Evolutionary conservation across 2,113 vertebrate species (phyloP).

Genomic region (Amphilophus citrinellus): DNA sequence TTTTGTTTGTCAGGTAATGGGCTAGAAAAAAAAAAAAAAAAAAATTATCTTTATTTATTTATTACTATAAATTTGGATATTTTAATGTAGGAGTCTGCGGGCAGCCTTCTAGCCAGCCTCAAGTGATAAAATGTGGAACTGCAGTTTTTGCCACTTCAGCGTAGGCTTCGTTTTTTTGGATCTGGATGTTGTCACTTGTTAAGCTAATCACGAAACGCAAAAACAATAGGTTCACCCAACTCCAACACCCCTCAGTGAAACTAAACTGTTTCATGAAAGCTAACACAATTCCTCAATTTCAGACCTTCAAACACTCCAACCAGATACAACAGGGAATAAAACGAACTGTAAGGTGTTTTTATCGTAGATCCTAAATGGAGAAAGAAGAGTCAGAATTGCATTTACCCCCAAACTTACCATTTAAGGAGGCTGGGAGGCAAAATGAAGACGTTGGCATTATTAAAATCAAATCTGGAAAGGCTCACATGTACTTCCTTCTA

Average conservation of each 20-base stretch:
- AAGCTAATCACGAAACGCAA: conserved; percentile 10
- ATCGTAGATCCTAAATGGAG: conserved; percentile 81
- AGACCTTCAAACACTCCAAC: conserved; percentile 76
- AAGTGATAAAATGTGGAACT: not conserved
- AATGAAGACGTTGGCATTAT: conserved; percentile 94
- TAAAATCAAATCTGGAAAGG: conserved; percentile 93
- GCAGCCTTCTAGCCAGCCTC: not conserved
- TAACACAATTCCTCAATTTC: conserved; percentile 76
- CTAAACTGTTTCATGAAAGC: conserved; percentile 18
- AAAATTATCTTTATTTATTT: no score
- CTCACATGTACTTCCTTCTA: conserved; percentile 88
- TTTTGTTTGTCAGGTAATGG: not conserved
- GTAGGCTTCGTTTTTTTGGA: not conserved
- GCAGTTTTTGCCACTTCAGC: not conserved
- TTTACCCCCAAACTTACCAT: conserved; percentile 84
- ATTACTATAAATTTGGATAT: not conserved
- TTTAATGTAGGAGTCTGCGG: not conserved
- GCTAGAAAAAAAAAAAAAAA: not conserved
- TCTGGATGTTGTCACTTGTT: not conserved
- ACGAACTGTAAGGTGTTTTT: conserved; percentile 76
- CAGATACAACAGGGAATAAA: conserved; percentile 82
- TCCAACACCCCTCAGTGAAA: conserved; percentile 38
- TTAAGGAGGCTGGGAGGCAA: conserved; percentile 87
- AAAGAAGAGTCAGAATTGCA: conserved; percentile 53
- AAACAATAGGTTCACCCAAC: conserved; percentile 14